Base-by-base conservation (phyloP, 2,888 invertebrate species). In the Incurvaria masculella region DNA sequence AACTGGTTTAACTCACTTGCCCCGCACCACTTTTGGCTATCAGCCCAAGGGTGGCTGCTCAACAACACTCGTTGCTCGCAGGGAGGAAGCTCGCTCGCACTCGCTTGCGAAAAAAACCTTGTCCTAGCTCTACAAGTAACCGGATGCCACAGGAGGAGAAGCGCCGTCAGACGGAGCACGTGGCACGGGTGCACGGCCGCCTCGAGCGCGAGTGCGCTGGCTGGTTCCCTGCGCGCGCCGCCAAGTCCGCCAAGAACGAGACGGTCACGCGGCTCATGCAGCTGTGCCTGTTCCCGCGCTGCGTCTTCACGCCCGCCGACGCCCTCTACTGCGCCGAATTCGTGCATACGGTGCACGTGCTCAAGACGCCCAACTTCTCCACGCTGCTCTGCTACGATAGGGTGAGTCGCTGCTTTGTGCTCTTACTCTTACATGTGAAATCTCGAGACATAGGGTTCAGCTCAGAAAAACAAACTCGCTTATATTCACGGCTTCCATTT, bases 281-380 rank as follows among this genome's bases (percentile, higher is more conserved):
- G 73, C 80, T 95, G 50, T 99, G 99, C 70, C 80, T 99, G 55
- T 97, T 99, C 72, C 98, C 99, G 20, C 86, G 99, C 59, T 96
- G 96, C 72, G 92, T 95, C 52, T 97, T 96, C 76, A 97, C 98
- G 18, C 91, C 96, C 45, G 85, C 90, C 45, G 99, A 99, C 79
- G 97, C 99, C 26, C 83, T 97, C 49, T 99, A 93, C 75, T 97
- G 97, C 74, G 97, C 98, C 1, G 91, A 96, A 80, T 98, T 99
- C 72, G 93, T 99, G 51, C 91, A 96, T 65, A 90, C 94, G 6
- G 89, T 99, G 57, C 99, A 99, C 73, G 88, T 88, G 60, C 80
- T 97, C 57, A 93, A 94, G 72, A 96, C 97, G 44, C 91, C 95
- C 5, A 96, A 97, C 78, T 99, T 99, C 78, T 96, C 97, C 16